Percentiles rank a stretch among this genome's conserved stretches.
phyloP scores from a whole-genome alignment of 2,797 vertebrate species.

The Rhadinocentrus ornatus region DNA sequence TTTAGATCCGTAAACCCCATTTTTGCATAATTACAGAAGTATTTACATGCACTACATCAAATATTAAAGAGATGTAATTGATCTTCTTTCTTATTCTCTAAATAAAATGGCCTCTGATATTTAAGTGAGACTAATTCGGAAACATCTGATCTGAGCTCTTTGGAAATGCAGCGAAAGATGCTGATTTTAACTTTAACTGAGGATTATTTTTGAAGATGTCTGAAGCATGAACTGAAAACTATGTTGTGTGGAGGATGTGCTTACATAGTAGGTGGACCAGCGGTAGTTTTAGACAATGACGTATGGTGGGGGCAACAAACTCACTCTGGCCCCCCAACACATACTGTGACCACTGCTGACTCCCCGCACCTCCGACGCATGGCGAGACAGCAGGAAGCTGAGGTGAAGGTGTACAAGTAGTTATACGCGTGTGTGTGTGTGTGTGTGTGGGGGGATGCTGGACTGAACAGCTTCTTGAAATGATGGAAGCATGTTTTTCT shows the following conservation, averaged over 20 bases:
- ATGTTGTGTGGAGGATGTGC: slow-evolving; percentile 27
- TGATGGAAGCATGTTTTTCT: slow-evolving; percentile 78
- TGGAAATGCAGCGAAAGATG: neutral
- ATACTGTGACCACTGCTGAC: slow-evolving; percentile 19
- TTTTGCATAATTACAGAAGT: neutral
- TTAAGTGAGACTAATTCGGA: neutral
- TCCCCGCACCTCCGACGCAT: slow-evolving; percentile 23
- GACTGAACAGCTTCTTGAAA: slow-evolving; percentile 53
- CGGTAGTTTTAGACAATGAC: slow-evolving; percentile 46
- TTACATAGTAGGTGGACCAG: slow-evolving; percentile 4
- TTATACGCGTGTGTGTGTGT: neutral
- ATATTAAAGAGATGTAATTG: neutral
- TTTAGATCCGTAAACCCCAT: too few species aligned
- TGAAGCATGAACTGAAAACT: neutral
- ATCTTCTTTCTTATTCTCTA: neutral
- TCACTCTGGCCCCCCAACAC: slow-evolving; percentile 8
- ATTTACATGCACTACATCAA: neutral
- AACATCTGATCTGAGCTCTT: neutral
- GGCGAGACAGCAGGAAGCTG: slow-evolving; percentile 78
- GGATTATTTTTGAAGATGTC: neutral
- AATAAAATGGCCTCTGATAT: neutral
- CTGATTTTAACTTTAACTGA: neutral
- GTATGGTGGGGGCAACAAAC: slow-evolving; percentile 17
- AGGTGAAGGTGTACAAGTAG: slow-evolving; percentile 49
- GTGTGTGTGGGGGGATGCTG: slow-evolving; percentile 11